Conservation (phyloP, 1,140 invertebrate species). For the Drosophila burlai region DNA sequence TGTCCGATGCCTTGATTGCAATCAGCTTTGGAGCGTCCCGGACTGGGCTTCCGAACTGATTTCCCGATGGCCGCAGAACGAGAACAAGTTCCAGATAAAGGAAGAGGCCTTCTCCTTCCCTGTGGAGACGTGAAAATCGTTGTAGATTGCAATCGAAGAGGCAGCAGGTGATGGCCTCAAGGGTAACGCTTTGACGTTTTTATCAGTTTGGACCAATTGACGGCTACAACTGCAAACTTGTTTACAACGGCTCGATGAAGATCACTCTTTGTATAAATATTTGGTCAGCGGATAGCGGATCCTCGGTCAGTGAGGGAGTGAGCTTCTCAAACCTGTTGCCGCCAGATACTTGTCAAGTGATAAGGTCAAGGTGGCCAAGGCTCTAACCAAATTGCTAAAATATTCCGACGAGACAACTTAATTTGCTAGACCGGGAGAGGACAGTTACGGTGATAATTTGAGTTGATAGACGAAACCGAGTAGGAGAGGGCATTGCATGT, state of each 20-base stretch:
- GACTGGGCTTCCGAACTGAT: slow-evolving; percentile 35
- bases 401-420: slow-evolving; percentile 51
- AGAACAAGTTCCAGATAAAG: slow-evolving; percentile 64
- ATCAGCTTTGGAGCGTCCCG: slow-evolving; percentile 20
- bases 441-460: slow-evolving; percentile 40
- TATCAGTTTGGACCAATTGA: slow-evolving; percentile 70
- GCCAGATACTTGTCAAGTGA: slow-evolving; percentile 46
- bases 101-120: slow-evolving; percentile 23
- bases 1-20: slow-evolving; percentile 46
- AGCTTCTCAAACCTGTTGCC: slow-evolving; percentile 54
- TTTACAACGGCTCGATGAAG: slow-evolving; percentile 34
- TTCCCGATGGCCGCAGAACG: slow-evolving; percentile 43
- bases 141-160: slow-evolving; percentile 68
- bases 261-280: slow-evolving; percentile 51
- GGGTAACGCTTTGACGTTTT: slow-evolving; percentile 73
- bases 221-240: slow-evolving; percentile 49
- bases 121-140: slow-evolving; percentile 63
- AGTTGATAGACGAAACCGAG: slow-evolving; percentile 46
- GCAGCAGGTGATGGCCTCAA: slow-evolving; percentile 62
- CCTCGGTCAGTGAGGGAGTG: slow-evolving; percentile 2
- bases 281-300: slow-evolving; percentile 33
- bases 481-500: slow-evolving; percentile 35
- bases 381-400: slow-evolving; percentile 53
- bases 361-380: slow-evolving; percentile 49
- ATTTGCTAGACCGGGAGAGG: slow-evolving; percentile 25